Conservation (phyloP, 2,797 vertebrate genomes). For the Buphagus erythrorhynchus region DNA sequence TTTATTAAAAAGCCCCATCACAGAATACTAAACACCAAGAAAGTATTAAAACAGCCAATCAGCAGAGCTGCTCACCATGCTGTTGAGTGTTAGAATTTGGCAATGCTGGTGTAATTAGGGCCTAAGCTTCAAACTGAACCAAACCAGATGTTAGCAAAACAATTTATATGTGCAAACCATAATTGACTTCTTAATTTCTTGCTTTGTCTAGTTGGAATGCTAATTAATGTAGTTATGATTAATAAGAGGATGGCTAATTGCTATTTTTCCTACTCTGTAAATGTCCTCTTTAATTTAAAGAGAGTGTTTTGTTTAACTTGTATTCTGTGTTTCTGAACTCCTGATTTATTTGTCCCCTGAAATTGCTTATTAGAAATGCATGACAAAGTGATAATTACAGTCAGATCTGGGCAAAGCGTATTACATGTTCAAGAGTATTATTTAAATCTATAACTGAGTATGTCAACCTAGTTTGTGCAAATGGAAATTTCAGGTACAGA, state of each 20-base stretch:
- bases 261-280: neutral
- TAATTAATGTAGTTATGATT: constrained; percentile 8
- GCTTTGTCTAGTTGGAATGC: neutral
- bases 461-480: neutral
- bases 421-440: neutral
- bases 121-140: neutral
- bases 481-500: neutral
- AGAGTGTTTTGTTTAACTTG: neutral
- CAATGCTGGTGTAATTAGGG: neutral
- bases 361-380: neutral
- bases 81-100: neutral
- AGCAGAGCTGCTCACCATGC: neutral
- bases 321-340: neutral
- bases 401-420: neutral
- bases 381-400: neutral
- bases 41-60: neutral
- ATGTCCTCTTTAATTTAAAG: neutral
- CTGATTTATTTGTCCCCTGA: neutral
- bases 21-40: neutral
- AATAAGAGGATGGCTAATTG: neutral
- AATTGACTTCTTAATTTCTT: constrained; percentile 27
- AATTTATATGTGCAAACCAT: neutral
- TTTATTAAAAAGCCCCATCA: neutral
- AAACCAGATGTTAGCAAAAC: neutral
- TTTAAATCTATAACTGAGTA: neutral